Evolutionary conservation across 2,797 vertebrate genomes (phyloP).

Genomic region (Eulemur albifrons): DNA sequence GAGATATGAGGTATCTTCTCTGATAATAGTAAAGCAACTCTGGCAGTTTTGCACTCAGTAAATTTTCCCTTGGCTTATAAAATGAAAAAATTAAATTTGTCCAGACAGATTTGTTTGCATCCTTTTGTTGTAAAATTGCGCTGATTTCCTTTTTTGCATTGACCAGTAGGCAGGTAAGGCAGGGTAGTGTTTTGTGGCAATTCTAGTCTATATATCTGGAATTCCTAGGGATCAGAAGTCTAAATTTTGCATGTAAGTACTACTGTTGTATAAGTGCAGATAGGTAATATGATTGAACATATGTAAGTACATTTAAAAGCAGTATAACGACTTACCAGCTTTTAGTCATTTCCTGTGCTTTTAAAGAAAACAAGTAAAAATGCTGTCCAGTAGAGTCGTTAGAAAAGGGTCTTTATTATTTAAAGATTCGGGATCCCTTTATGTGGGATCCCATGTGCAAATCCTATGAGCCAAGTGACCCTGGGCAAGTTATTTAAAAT

Average conservation of each 20-base stretch:
- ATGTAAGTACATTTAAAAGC: constrained; percentile 16
- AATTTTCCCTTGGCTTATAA: neutral
- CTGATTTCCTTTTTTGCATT: constrained; percentile 16
- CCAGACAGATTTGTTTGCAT: neutral
- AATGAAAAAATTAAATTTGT: constrained; percentile 34
- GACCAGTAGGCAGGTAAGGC: neutral
- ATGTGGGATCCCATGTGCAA: neutral
- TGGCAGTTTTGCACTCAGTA: neutral
- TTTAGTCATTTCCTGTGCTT: constrained; percentile 32
- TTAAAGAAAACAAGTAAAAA: neutral
- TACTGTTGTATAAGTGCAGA: neutral
- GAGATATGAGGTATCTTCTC: neutral
- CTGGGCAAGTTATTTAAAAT: constrained; percentile 29
- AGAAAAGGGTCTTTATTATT: neutral
- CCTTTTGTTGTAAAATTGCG: constrained; percentile 18
- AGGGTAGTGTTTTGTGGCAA: neutral
- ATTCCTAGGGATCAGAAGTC: neutral
- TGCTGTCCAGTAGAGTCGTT: neutral
- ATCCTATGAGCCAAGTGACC: neutral
- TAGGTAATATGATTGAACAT: neutral
- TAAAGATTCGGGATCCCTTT: neutral
- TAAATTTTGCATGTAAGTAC: neutral
- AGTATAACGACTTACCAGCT: neutral
- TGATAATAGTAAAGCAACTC: neutral
- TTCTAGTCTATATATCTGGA: neutral